Evolutionary conservation across 1,140 invertebrate species (phyloP).

Genomic region (Cyclina sinensis): DNA sequence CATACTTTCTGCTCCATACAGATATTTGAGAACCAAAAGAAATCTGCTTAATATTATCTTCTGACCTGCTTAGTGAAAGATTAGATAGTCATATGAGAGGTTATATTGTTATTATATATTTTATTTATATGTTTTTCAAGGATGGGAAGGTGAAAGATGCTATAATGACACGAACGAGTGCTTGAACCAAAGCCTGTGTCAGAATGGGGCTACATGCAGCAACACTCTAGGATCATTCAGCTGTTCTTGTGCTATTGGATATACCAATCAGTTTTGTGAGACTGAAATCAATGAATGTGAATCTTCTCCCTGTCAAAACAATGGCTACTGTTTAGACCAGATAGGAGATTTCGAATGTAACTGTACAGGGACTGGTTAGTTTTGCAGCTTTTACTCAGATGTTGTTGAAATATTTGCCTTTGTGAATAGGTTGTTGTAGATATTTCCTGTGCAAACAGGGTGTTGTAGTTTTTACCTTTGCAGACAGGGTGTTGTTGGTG

Average conservation of each 20-base stretch:
- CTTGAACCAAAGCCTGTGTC: constrained; percentile 72
- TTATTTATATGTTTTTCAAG: constrained; percentile 21
- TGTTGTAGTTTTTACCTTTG: no score
- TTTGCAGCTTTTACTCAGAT: no score
- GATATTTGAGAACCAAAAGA: no score
- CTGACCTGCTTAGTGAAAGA: no score
- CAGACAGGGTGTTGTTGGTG: no score
- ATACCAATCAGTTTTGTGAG: constrained; percentile 62
- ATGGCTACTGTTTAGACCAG: constrained; percentile 70
- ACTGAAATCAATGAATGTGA: constrained; percentile 75
- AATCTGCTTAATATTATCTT: no score
- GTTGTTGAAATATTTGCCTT: no score
- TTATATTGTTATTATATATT: no score
- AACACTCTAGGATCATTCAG: constrained; percentile 59
- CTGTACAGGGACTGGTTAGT: constrained; percentile 57
- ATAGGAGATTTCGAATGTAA: constrained; percentile 58
- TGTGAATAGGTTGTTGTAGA: no score
- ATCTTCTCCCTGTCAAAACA: constrained; percentile 72
- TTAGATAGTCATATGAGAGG: no score
- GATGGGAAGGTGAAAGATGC: constrained; percentile 76
- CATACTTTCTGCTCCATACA: no score
- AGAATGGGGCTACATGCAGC: constrained; percentile 70
- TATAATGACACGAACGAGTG: constrained; percentile 82
- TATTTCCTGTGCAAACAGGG: no score
- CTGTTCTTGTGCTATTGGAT: constrained; percentile 60